Conservation (phyloP, 2,113 vertebrate genomes). For the Arenaria interpres region DNA sequence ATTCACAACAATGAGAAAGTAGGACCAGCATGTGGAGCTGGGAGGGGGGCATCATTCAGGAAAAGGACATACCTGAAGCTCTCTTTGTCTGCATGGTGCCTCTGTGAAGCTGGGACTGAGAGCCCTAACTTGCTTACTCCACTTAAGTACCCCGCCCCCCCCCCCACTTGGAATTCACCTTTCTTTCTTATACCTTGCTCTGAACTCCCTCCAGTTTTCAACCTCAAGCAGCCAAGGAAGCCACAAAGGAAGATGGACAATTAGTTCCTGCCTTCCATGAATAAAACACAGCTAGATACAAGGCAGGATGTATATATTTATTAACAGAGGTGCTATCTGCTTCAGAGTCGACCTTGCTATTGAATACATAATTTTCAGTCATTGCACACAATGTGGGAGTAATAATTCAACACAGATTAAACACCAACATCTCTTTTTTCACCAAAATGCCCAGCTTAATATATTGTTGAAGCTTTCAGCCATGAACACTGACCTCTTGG, state of each 20-base stretch:
- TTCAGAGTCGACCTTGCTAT: neutral
- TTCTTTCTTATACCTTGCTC: neutral
- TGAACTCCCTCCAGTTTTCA: neutral
- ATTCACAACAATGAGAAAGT: neutral
- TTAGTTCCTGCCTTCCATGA: neutral
- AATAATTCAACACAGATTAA: neutral
- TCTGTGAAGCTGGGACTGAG: neutral
- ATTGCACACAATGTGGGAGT: neutral
- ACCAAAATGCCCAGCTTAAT: neutral
- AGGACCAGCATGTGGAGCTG: neutral
- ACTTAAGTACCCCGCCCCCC: neutral
- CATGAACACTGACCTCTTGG: neutral
- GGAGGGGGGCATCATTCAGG: neutral
- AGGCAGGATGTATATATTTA: neutral
- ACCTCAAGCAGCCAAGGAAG: neutral
- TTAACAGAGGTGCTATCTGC: neutral
- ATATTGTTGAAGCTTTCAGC: neutral
- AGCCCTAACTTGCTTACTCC: neutral
- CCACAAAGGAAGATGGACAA: neutral
- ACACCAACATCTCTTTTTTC: neutral
- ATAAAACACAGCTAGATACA: neutral
- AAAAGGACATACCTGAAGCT: neutral
- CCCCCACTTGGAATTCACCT: neutral
- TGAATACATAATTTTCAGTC: neutral
- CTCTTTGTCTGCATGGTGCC: neutral